A percentile compares a stretch with the other conserved stretches of the same genome.
Evolutionary conservation across 2,113 vertebrate species (phyloP).

Genomic region (Gracilinanus agilis): DNA sequence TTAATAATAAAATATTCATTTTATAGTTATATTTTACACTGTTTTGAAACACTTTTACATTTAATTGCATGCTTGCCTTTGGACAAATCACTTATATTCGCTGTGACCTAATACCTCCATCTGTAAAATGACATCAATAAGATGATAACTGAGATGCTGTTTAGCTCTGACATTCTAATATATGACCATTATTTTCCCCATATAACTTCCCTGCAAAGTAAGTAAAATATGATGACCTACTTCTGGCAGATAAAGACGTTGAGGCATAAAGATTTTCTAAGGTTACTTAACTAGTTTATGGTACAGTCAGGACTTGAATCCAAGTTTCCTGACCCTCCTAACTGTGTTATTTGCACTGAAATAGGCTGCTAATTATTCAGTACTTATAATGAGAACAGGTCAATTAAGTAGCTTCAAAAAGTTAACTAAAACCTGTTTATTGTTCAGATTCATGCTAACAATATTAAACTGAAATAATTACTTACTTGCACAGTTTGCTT

Average conservation of each 20-base stretch:
- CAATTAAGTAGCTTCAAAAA: constrained; percentile 21
- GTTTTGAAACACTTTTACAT: background rate
- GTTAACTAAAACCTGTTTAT: constrained; percentile 47
- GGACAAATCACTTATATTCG: background rate
- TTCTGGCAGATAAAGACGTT: background rate
- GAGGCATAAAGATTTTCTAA: background rate
- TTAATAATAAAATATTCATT: background rate
- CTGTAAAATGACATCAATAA: background rate
- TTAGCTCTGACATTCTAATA: background rate
- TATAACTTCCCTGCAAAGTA: background rate
- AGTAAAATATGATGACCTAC: background rate
- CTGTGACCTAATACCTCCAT: background rate
- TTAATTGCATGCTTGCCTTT: background rate
- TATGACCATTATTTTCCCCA: background rate
- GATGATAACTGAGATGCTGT: background rate
- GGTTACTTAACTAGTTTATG: background rate
- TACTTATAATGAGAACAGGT: constrained; percentile 4
- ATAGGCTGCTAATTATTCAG: background rate
- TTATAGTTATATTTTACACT: background rate
- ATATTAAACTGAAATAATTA: constrained; percentile 63
- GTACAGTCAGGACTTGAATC: constrained; percentile 18
- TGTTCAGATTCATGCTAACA: constrained; percentile 6
- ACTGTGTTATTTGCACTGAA: background rate
- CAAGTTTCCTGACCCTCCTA: background rate
- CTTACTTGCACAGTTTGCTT: constrained; percentile 90